A percentile compares a stretch with the other conserved stretches of the same genome.
phyloP scores from a whole-genome alignment of 1,140 invertebrate genomes.

The Helicorthomorpha holstii region DNA sequence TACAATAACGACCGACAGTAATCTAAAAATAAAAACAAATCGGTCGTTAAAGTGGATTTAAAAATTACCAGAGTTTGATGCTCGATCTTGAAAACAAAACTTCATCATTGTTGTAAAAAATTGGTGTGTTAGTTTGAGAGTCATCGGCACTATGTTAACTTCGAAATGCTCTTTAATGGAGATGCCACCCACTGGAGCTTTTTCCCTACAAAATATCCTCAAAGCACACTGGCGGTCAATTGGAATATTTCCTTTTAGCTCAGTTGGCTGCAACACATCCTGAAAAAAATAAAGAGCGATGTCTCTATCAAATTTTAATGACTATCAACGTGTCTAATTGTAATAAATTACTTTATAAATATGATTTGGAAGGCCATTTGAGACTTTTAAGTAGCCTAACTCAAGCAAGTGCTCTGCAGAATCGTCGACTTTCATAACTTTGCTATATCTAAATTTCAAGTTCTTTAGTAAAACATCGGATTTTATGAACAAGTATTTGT shows the following conservation, averaged over 20 bases:
- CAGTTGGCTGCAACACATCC: conserved; percentile 74
- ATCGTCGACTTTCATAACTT: conserved; percentile 90
- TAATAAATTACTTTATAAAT: conserved; percentile 48
- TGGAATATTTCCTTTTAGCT: conserved; percentile 73
- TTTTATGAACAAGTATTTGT: not conserved
- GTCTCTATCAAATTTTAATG: not conserved
- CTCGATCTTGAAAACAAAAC: conserved; percentile 96
- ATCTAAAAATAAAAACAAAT: not conserved
- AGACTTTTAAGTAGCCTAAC: conserved; percentile 89
- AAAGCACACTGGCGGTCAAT: conserved; percentile 66
- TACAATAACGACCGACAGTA: too few relatives aligned
- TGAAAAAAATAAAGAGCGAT: conserved; percentile 13
- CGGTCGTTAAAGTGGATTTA: not conserved
- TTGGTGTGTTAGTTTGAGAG: conserved; percentile 85
- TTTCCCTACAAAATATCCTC: conserved; percentile 73
- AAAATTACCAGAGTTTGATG: not conserved
- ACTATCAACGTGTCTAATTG: not conserved
- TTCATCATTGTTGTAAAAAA: conserved; percentile 95
- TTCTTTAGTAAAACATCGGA: not conserved
- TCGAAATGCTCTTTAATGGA: conserved; percentile 98
- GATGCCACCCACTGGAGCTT: conserved; percentile 87
- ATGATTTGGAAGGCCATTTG: conserved; percentile 84
- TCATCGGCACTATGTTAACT: conserved; percentile 83
- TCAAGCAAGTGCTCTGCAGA: conserved; percentile 93
- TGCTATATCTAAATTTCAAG: conserved; percentile 52